A percentile compares a stretch with the other conserved stretches of the same genome.
phyloP scores from a whole-genome alignment of 2,113 vertebrate species.

The Rhinichthys klamathensis region DNA sequence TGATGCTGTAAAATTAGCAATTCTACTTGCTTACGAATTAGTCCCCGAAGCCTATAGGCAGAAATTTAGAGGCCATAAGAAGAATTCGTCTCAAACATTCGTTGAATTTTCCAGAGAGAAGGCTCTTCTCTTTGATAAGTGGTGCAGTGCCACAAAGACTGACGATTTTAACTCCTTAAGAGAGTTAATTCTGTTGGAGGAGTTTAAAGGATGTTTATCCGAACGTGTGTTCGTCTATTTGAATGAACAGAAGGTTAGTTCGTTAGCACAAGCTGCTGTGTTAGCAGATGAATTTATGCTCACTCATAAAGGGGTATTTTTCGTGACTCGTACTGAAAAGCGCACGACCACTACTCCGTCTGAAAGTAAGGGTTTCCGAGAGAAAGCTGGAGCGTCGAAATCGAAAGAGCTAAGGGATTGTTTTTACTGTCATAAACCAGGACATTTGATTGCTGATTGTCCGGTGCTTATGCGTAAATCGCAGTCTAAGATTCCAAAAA shows the following conservation, averaged over 20 bases:
- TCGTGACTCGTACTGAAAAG: neutral
- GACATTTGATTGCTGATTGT: neutral
- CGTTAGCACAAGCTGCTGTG: slow-evolving; percentile 5
- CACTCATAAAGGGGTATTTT: neutral
- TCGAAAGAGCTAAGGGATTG: neutral
- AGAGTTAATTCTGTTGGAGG: slow-evolving; percentile 13
- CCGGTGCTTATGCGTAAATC: neutral
- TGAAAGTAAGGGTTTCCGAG: neutral
- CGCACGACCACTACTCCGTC: neutral
- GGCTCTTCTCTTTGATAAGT: neutral
- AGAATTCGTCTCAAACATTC: neutral
- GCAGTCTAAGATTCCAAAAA: neutral
- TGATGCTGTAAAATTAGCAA: no score
- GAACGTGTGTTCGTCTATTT: neutral
- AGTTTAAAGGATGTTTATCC: neutral
- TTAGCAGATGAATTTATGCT: slow-evolving; percentile 24
- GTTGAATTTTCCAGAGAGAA: slow-evolving; percentile 12
- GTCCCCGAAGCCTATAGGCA: no score
- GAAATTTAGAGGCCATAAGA: no score
- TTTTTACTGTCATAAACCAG: neutral
- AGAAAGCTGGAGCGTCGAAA: neutral
- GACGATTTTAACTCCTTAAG: neutral
- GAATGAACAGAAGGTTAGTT: slow-evolving; percentile 2
- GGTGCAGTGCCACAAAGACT: no score
- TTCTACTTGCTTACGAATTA: no score